These are phyloP conservation scores for Pantherophis vulpinus DNA, from an alignment of 2,797 vertebrate genomes.

Conservation along the genomic window DNA sequence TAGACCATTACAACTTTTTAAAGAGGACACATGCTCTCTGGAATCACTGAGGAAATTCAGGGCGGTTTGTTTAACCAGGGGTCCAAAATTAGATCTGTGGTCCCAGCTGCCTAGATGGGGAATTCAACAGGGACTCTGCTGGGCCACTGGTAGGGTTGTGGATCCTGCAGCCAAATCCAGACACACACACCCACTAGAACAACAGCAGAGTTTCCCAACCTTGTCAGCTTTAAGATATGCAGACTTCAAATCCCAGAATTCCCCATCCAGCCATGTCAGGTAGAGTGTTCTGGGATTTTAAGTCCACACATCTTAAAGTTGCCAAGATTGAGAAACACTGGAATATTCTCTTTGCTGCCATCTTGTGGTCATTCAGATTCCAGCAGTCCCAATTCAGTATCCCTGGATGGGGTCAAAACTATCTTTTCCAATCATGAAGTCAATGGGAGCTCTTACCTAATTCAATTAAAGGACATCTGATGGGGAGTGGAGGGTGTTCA, in stretches of 20 bases:
- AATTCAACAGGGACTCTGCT: background rate
- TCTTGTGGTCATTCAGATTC: background rate
- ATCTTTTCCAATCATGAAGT: background rate
- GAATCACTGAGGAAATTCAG: background rate
- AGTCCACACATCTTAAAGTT: background rate
- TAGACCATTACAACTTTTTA: background rate
- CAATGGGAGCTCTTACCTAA: background rate
- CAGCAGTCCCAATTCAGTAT: background rate
- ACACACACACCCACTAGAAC: background rate
- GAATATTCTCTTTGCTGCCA: background rate
- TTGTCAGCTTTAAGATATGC: background rate
- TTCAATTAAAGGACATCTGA: background rate
- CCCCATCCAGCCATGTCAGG: background rate
- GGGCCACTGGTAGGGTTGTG: background rate
- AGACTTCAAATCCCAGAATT: background rate
- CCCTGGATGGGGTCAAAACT: background rate
- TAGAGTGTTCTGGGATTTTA: background rate
- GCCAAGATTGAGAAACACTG: background rate
- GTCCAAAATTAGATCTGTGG: too few species aligned
- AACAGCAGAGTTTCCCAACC: background rate
- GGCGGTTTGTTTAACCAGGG: background rate
- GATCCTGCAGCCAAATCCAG: background rate
- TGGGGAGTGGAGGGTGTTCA: background rate
- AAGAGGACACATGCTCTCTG: background rate
- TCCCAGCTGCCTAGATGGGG: background rate